phyloP scores from a whole-genome alignment of 2,113 vertebrate genomes.

The Poeciliopsis turrubarensis region DNA sequence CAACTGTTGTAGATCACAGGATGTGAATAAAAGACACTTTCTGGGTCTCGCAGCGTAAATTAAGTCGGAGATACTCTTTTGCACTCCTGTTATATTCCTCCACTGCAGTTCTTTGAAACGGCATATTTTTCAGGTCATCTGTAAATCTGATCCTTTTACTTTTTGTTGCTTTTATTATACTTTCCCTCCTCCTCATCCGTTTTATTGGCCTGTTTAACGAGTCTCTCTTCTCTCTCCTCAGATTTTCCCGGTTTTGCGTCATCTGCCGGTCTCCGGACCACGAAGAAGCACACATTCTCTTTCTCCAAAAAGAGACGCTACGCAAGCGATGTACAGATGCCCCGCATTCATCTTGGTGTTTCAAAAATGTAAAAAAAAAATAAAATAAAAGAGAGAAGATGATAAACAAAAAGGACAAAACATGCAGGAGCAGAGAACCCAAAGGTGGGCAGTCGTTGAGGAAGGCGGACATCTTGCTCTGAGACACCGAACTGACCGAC shows the following conservation, averaged over 20 bases:
- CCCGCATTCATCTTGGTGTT: conserved; percentile 51
- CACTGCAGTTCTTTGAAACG: not conserved
- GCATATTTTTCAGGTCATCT: not conserved
- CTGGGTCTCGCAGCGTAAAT: not conserved
- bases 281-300: conserved; percentile 70
- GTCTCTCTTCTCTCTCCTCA: conserved; percentile 56
- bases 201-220: conserved; percentile 27
- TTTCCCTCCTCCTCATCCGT: conserved; percentile 6
- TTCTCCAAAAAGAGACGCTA: conserved; percentile 52
- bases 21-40: not conserved
- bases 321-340: conserved; percentile 57
- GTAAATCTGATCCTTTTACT: not conserved
- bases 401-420: not conserved
- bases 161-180: conserved; percentile 1
- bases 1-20: not conserved
- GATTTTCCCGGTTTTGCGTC: conserved; percentile 67
- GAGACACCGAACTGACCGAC: conserved; percentile 61
- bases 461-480: conserved; percentile 36
- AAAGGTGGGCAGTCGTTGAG: conserved; percentile 28
- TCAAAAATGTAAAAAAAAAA: conserved; percentile 29
- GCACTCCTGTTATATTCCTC: not conserved
- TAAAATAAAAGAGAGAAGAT: not conserved
- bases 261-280: conserved; percentile 76
- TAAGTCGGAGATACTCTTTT: not conserved
- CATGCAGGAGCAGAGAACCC: conserved; percentile 7